Percentiles rank a stretch among this genome's conserved stretches.
Conservation (phyloP, 1,140 invertebrate genomes). For the Psix sp. region DNA sequence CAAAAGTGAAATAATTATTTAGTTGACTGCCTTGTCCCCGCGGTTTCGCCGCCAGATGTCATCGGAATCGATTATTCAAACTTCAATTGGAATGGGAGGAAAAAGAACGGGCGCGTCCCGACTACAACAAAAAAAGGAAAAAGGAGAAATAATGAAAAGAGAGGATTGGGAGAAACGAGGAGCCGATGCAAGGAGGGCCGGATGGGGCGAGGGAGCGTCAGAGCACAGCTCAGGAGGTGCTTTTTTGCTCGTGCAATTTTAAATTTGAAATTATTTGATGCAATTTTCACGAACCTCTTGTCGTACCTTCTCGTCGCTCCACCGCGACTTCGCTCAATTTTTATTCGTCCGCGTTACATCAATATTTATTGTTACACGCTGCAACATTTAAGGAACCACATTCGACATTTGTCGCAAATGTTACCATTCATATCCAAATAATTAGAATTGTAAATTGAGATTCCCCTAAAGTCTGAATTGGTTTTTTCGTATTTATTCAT, state of each 20-base stretch:
- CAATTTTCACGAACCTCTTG: constrained; percentile 50
- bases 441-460: constrained; percentile 34
- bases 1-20: constrained; percentile 50
- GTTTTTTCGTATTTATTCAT: constrained; percentile 1
- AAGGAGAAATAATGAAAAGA: constrained; percentile 42
- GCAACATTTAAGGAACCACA: constrained; percentile 42
- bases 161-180: constrained; percentile 17
- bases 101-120: constrained; percentile 41
- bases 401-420: constrained; percentile 50
- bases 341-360: constrained; percentile 34
- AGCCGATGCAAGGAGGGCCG: not conserved
- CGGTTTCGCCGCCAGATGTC: constrained; percentile 40
- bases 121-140: constrained; percentile 31
- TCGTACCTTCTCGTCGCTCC: constrained; percentile 30
- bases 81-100: constrained; percentile 42
- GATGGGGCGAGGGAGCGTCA: not conserved
- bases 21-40: constrained; percentile 20
- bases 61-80: constrained; percentile 54
- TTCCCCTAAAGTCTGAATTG: not conserved
- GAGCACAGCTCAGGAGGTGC: constrained; percentile 32
- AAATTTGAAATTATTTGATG: constrained; percentile 56
- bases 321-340: constrained; percentile 41
- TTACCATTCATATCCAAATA: constrained; percentile 28
- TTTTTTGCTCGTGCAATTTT: constrained; percentile 52
- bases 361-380: constrained; percentile 51